A percentile compares a stretch with the other conserved stretches of the same genome.
phyloP scores from a whole-genome alignment of 1,140 invertebrate species.

The Maniola jurtina region DNA sequence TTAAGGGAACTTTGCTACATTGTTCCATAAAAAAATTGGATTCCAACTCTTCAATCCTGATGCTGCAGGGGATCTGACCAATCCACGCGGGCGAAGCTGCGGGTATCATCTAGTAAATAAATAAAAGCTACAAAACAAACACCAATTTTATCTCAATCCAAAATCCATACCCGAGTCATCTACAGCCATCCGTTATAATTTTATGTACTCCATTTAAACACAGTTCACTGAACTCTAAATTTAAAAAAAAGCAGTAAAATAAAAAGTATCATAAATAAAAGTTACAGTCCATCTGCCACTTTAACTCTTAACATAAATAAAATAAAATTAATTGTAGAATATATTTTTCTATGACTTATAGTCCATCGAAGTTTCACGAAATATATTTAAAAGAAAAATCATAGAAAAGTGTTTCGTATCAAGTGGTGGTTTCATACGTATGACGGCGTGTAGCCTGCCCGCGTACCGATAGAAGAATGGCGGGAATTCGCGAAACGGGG shows the following conservation, averaged over 20 bases:
- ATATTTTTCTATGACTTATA: no score
- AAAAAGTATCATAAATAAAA: no score
- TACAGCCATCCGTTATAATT: conserved; percentile 21
- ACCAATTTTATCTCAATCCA: conserved; percentile 2
- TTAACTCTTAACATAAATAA: no score
- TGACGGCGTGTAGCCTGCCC: conserved; percentile 11
- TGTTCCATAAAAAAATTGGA: no score
- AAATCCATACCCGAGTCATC: conserved; percentile 25
- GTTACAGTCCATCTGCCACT: no score
- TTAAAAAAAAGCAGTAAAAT: neutral
- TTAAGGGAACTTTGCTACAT: no score
- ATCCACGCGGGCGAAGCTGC: no score
- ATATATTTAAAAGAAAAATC: neutral
- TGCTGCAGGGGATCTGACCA: no score
- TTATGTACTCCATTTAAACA: conserved; percentile 6
- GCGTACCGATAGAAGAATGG: conserved; percentile 23
- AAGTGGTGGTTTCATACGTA: conserved; percentile 14
- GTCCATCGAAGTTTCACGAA: neutral
- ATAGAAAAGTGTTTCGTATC: neutral
- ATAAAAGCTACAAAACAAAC: neutral
- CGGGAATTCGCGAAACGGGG: conserved; percentile 19
- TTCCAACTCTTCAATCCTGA: no score
- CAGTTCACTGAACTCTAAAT: conserved; percentile 10
- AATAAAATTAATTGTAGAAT: no score
- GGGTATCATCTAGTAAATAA: no score